phyloP scores from a whole-genome alignment of 2,113 vertebrate species.

The Mobula birostris region DNA sequence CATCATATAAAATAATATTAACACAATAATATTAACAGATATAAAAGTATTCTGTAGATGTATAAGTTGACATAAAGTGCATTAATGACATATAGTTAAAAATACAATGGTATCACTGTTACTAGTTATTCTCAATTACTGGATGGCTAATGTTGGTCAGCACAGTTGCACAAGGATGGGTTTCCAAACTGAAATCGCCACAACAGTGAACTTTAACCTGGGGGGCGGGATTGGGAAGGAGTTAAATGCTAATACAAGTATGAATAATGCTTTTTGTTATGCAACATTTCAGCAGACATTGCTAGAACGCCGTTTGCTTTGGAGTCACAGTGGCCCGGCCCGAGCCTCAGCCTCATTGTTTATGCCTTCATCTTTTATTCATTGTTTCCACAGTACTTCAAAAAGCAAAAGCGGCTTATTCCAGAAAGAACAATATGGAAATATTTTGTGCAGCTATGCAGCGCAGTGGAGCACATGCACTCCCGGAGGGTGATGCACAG shows the following conservation, averaged over 20 bases:
- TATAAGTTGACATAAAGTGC: too few relatives aligned
- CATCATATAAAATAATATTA: too few relatives aligned
- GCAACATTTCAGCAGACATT: constrained; percentile 46
- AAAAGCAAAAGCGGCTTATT: constrained; percentile 78
- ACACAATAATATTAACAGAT: too few relatives aligned
- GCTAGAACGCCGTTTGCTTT: constrained; percentile 40
- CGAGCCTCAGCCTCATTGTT: constrained; percentile 37
- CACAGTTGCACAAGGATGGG: background rate
- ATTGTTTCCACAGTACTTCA: constrained; percentile 66
- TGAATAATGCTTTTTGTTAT: constrained; percentile 57
- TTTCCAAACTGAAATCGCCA: background rate
- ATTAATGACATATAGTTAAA: too few relatives aligned
- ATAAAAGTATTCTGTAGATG: too few relatives aligned
- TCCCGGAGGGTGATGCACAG: constrained; percentile 82
- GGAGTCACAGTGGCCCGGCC: constrained; percentile 37
- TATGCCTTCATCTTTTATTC: constrained; percentile 49
- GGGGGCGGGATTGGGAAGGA: constrained; percentile 44
- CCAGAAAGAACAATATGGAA: constrained; percentile 81
- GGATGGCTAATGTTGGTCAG: background rate
- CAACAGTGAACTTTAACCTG: background rate
- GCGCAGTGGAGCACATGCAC: constrained; percentile 81
- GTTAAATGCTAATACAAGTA: constrained; percentile 54
- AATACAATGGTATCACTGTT: too few relatives aligned
- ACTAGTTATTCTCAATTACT: background rate
- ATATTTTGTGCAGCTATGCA: constrained; percentile 80